Base-by-base conservation (phyloP, 2,113 vertebrate species). In the Perca flavescens region DNA sequence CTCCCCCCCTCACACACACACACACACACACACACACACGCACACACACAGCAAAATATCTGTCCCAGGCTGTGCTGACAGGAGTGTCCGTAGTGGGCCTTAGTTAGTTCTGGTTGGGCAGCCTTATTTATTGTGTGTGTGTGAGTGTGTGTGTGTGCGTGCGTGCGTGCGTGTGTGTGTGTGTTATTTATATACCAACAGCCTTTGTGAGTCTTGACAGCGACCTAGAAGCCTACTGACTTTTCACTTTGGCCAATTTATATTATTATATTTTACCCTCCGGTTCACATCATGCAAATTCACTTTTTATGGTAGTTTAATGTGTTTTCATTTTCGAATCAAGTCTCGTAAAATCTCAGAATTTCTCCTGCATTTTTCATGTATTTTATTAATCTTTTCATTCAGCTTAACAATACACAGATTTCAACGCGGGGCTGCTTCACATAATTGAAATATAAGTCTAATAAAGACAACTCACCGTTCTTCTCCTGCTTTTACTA, bases 61-160 rank as follows among this genome's bases (percentile, higher is more conserved):
- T 82, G 71, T 77, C 58, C 74, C 62, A 80, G 3, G 36, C 82
- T 84, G 80, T 79, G 86, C 76, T 91, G 89, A 91, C 88, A 93
- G 84, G 53, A 84, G 56, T 88, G 89, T 91, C 90, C 63, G 22
- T 85, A 76, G 56, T 77, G 82, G 86, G 82, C 87, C 88, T 83
- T 91, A 90, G 87, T 90, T 91, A 93, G 90, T 93, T 91, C 89
- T 90, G 92, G 84, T 88, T 91, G 90, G 87, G 66, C 88, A 82
- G 80, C 83, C 87, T 79, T 88, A 85, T 83, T 88, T 85, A 77
- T 49, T 69, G 40, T 58, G 79, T 82, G 73, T 57, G 62, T 43
- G 40, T 34, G 34, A 50, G 47, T 77, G 60, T 25, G 17, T 31
- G n/a, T 62, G 76, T 73, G 62, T 6, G 61, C 31, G 87, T 28